Base-by-base conservation (phyloP, 2,113 vertebrate genomes). In the Hyperopisus bebe region DNA sequence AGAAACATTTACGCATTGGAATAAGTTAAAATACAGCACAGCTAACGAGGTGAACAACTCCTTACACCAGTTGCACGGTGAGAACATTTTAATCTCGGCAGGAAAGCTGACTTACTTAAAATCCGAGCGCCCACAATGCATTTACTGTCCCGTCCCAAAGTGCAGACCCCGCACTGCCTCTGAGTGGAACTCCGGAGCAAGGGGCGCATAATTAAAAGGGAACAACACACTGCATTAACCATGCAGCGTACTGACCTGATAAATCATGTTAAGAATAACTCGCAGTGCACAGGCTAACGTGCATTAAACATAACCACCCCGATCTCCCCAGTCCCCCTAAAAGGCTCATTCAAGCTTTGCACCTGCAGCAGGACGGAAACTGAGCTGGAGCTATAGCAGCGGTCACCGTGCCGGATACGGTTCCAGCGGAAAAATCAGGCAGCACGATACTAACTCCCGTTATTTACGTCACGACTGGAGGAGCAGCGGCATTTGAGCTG, bases 121-220 rank as follows among this genome's bases (percentile, higher is more conserved):
- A 80, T 1, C 83, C 85, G 91, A 87, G 88, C 74, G 24, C 88
- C 84, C 80, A 83, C 51, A 66, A 88, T 77, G 84, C 50, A 74
- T 82, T 35, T 83, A 21, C 42, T 66, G 46, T 74, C 24, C 58
- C 31, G 31, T 77, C 47, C 47, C 27, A 87, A 8, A 87, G 70
- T 8, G 19, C 10, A 80, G 62, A 87, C 55, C 35, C 74, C 15
- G 35, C 42, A 62, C 85, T 31, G 15, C 24, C 84, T n/a, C 27
- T 13, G 84, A 87, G 31, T 8, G 87, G 46, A 39, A 50, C 84
- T 47, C 62, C 17, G 1, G 58, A 35, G 62, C 9, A 8, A 7
- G 44, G 62, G n/a, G 9, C 24, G 35, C 74, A 53, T 90, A 74
- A 87, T 90, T 90, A 35, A 87, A 55, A 44, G 35, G 24, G 9